These are phyloP conservation scores for Sturmia bella DNA, from an alignment of 2,888 invertebrate species.

Conservation along the genomic window DNA sequence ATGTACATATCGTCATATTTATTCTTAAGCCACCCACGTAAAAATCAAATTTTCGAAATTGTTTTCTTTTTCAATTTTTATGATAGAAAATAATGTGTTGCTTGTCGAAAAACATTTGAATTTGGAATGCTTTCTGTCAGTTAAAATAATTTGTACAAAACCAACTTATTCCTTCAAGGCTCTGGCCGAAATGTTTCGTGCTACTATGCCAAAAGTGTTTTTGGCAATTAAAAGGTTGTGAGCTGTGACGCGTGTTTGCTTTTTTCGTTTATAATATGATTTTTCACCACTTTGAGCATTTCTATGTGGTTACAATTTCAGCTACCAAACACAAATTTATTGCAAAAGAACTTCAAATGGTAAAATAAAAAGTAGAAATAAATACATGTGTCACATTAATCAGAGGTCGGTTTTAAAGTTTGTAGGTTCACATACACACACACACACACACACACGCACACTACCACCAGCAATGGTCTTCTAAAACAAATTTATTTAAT, in stretches of 20 bases:
- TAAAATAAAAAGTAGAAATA: not conserved
- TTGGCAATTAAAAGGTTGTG: constrained; percentile 2
- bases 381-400: constrained; percentile 31
- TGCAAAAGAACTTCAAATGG: not conserved
- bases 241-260: not conserved
- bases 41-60: no score
- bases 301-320: constrained; percentile 32
- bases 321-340: constrained; percentile 15
- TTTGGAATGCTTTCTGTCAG: no score
- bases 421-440: not conserved
- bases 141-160: not conserved
- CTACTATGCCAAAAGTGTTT: constrained; percentile 15
- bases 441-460: not conserved
- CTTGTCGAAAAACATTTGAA: no score
- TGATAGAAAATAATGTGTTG: no score
- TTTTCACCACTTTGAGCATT: constrained; percentile 13
- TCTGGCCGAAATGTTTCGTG: not conserved
- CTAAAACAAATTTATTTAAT: constrained; percentile 25
- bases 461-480: constrained; percentile 35
- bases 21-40: no score
- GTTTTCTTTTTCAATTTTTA: no score
- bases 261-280: not conserved
- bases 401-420: not conserved
- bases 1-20: no score
- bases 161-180: not conserved